phyloP scores from a whole-genome alignment of 1,140 invertebrate species.

The Monomorium pharaonis region DNA sequence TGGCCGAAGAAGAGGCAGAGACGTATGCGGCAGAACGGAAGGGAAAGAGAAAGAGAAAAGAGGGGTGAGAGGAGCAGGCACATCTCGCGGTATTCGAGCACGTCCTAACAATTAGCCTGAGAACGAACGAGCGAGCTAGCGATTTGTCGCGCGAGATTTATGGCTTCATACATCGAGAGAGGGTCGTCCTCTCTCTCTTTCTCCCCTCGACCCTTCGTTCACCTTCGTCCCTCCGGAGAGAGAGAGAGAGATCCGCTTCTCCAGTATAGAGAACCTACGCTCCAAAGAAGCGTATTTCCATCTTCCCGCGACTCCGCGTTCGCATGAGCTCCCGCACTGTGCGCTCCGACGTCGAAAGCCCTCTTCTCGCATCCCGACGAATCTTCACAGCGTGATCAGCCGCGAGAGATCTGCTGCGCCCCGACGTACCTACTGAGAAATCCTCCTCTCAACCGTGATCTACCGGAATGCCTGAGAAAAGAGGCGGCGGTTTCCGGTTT shows the following conservation, averaged over 20 bases:
- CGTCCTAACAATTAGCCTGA: conserved; percentile 78
- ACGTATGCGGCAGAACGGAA: neutral
- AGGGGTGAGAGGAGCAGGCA: conserved; percentile 12
- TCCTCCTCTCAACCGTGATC: conserved; percentile 67
- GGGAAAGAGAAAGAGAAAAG: conserved; percentile 22
- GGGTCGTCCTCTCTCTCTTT: conserved; percentile 23
- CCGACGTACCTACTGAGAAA: conserved; percentile 36
- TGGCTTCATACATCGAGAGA: conserved; percentile 75
- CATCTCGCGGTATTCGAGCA: conserved; percentile 69
- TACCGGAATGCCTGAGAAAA: conserved; percentile 72
- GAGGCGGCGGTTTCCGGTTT: conserved; percentile 62
- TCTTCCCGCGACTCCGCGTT: conserved; percentile 32
- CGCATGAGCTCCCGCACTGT: conserved; percentile 21
- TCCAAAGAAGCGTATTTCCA: conserved; percentile 39
- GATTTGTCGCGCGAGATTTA: conserved; percentile 79
- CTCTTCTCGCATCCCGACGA: conserved; percentile 45
- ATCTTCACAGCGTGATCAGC: conserved; percentile 67
- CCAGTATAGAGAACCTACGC: conserved; percentile 40
- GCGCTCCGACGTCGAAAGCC: conserved; percentile 45
- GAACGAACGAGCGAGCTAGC: conserved; percentile 73
- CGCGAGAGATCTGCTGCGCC: conserved; percentile 64
- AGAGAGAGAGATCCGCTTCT: conserved; percentile 47
- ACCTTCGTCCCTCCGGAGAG: neutral
- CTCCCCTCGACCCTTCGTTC: neutral
- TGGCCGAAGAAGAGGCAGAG: conserved; percentile 5